Percentiles rank a stretch among this genome's conserved stretches.
These are phyloP conservation scores for Temnothorax nylanderi DNA, from an alignment of 1,140 invertebrate species.

Conservation along the genomic window DNA sequence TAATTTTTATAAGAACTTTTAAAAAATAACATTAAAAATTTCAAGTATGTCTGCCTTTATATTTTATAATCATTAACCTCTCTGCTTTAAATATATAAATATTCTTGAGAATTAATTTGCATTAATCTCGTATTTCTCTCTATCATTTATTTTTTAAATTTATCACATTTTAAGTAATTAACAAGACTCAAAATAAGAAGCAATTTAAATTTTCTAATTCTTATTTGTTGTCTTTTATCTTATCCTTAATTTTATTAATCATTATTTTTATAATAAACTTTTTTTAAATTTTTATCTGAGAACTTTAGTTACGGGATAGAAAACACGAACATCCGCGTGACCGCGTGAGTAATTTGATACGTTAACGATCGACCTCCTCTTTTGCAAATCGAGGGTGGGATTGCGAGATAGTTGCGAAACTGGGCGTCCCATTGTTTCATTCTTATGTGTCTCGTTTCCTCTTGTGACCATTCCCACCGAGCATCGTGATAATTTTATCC, in stretches of 20 bases:
- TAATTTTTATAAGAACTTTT: constrained; percentile 4
- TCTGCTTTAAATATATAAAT: not conserved
- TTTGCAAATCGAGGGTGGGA: constrained; percentile 55
- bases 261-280: not conserved
- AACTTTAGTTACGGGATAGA: not conserved
- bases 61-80: not conserved
- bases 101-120: not conserved
- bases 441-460: constrained; percentile 75
- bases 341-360: constrained; percentile 31
- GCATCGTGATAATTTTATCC: constrained; percentile 69
- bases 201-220: not conserved
- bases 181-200: not conserved
- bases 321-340: not conserved
- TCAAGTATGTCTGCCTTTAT: not conserved
- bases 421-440: constrained; percentile 65
- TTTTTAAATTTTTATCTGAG: not conserved
- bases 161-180: not conserved
- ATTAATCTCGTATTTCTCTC: not conserved
- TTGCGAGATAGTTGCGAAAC: constrained; percentile 72
- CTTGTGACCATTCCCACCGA: constrained; percentile 83
- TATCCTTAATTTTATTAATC: not conserved
- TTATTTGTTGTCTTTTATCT: not conserved
- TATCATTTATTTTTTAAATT: not conserved
- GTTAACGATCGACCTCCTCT: constrained; percentile 40
- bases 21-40: not conserved